Evolutionary conservation across 1,140 invertebrate genomes (phyloP), one percentile per base, ranked within the genome.

Genomic region (Penaeus indicus): DNA sequence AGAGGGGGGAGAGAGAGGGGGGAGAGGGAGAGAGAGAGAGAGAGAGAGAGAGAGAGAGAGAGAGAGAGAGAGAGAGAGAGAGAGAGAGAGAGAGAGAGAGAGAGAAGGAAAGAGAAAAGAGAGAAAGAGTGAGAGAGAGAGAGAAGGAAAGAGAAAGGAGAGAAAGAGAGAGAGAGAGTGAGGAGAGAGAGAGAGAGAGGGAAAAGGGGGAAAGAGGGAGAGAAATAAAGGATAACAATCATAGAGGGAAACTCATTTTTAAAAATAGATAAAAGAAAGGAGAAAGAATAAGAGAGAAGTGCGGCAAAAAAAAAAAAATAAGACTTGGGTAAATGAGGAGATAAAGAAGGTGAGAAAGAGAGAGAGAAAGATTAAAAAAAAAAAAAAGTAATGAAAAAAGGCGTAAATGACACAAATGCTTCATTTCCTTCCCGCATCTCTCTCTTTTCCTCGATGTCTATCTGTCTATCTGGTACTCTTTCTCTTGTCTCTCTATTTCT

Each of bases 51-150:
- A 32, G 75, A 47, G 54, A 47, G 75, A 78, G 75, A 47, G 54
- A 47, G 75, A 78, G 32, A 47, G 54, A 47, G 47, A 42, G 75
- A 77, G 22, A 42, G 47, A 75, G 72, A 75, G 72, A 75, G 72
- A 75, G 72, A 75, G 72, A 75, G 72, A 75, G 72, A 75, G 72
- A 75, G 72, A 75, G 72, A 75, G 72, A 75, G 72, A 75, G 72
- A 75, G 72, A 75, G 72, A 75, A 38, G 42, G 72, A 75, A 38
- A 75, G 72, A 75, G 72, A 75, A 38, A 75, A 38, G 42, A 38
- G 42, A 38, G 42, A 38, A 75, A 38, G 42, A n/a, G n/a, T 16
- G n/a, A n/a, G n/a, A n/a, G n/a, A 64, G 63, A 64, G 63, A 64
- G n/a, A 75, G 16, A 75, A 38, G 27, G 42, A 38, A 75, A 16